phyloP scores from a whole-genome alignment of 2,113 vertebrate genomes.

The Grammomys dolichurus region DNA sequence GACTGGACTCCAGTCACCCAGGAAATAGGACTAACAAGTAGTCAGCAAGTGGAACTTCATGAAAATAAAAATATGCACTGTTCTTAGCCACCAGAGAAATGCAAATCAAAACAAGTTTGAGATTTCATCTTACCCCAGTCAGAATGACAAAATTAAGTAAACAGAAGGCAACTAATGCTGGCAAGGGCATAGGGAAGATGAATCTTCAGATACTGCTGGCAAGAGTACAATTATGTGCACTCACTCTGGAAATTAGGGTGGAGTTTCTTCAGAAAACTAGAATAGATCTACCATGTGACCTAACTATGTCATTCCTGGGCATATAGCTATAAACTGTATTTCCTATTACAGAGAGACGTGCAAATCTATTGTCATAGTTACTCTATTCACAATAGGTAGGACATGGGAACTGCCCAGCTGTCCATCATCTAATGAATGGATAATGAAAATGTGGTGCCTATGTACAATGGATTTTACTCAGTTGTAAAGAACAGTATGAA shows the following conservation, averaged over 20 bases:
- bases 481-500: neutral
- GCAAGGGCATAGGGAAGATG: neutral
- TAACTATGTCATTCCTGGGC: neutral
- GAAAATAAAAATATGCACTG: neutral
- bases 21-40: neutral
- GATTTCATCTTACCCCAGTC: neutral
- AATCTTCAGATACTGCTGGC: too few species aligned
- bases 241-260: neutral
- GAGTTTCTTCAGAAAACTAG: neutral
- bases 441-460: neutral
- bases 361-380: neutral
- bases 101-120: neutral
- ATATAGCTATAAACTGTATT: neutral
- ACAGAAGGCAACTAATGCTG: neutral
- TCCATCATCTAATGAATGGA: neutral
- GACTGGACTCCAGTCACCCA: too few species aligned
- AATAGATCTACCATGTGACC: neutral
- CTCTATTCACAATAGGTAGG: neutral
- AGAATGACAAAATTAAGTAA: neutral
- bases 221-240: neutral
- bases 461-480: neutral
- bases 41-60: neutral
- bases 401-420: neutral
- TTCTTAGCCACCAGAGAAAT: neutral
- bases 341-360: neutral